Conservation (phyloP, 2,113 vertebrate species). For the Castor canadensis region DNA sequence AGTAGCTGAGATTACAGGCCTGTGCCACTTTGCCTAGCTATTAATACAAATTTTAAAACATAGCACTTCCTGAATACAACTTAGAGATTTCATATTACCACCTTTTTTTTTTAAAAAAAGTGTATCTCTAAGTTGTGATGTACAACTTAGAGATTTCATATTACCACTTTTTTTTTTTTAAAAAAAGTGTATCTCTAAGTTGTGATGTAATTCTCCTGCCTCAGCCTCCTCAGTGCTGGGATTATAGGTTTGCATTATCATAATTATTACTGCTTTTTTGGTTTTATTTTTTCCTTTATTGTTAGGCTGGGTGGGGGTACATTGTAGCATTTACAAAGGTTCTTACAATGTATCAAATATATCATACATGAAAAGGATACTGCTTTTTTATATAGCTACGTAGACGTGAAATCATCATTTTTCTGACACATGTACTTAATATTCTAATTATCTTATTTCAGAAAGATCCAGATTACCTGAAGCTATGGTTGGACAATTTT, state of each 20-base stretch:
- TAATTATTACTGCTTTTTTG: background rate
- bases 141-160: too few relatives aligned
- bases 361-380: too few relatives aligned
- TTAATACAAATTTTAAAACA: background rate
- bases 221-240: background rate
- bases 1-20: background rate
- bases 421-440: background rate
- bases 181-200: too few relatives aligned
- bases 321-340: too few relatives aligned
- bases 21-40: background rate
- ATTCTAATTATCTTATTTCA: conserved; percentile 77
- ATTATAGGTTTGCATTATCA: background rate
- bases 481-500: conserved; percentile 97
- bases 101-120: background rate
- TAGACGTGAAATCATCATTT: background rate
- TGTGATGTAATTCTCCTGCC: background rate
- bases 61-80: conserved; percentile 14
- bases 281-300: too few relatives aligned
- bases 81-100: background rate
- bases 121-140: too few relatives aligned
- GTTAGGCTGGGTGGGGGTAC: too few relatives aligned
- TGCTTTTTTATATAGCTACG: conserved; percentile 29
- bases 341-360: too few relatives aligned
- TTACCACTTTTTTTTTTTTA: too few relatives aligned
- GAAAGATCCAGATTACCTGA: conserved; percentile 98